A percentile compares a stretch with the other conserved stretches of the same genome.
Evolutionary conservation across 2,797 vertebrate genomes (phyloP).

Genomic region (Melanogrammus aeglefinus): DNA sequence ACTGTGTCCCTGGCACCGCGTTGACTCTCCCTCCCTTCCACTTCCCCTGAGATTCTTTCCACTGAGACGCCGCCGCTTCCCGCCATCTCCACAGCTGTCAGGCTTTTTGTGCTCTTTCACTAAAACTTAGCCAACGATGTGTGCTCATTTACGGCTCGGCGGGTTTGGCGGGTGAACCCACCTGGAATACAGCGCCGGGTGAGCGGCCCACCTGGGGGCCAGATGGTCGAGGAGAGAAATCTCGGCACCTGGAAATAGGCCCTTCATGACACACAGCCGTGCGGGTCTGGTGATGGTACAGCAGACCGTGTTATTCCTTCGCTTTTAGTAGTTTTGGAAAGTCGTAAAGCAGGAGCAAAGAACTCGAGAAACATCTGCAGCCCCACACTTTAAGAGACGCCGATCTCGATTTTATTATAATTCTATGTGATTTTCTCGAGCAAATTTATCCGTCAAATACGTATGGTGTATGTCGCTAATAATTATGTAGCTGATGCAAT

Average conservation of each 20-base stretch:
- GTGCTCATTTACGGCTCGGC: conserved; percentile 12
- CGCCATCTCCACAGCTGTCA: conserved; percentile 13
- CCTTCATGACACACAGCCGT: conserved; percentile 10
- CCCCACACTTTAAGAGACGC: neutral
- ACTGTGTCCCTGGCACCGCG: neutral
- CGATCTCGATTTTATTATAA: neutral
- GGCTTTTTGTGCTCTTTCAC: neutral
- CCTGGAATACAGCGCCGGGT: conserved; percentile 7
- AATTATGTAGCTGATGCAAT: neutral
- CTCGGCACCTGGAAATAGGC: neutral
- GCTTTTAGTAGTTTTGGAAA: neutral
- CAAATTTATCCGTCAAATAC: too few species aligned
- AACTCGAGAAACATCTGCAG: neutral
- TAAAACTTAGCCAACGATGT: conserved; percentile 13
- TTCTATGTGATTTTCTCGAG: neutral
- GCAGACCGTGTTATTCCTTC: neutral
- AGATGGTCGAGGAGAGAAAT: conserved; percentile 28
- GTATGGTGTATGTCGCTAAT: neutral
- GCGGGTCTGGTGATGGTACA: conserved; percentile 8
- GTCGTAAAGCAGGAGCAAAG: neutral
- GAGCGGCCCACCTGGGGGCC: conserved; percentile 28
- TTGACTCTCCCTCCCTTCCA: neutral
- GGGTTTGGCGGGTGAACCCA: conserved; percentile 18
- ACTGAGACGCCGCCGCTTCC: conserved; percentile 7
- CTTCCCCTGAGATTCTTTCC: neutral